These are phyloP conservation scores for Diploptera punctata DNA, from an alignment of 2,888 invertebrate species.

Conservation along the genomic window DNA sequence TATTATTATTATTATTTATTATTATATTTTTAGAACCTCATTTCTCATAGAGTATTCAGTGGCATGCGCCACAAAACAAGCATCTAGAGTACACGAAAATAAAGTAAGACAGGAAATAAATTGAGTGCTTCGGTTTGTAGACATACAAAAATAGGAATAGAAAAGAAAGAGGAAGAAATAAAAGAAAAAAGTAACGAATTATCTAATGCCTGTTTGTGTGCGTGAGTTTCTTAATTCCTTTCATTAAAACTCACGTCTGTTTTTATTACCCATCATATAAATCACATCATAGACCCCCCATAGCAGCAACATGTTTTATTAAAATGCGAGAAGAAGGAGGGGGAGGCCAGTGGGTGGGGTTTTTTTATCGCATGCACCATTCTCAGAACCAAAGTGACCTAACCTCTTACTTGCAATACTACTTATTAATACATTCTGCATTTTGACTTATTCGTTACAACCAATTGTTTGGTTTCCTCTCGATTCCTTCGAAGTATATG, in stretches of 20 bases:
- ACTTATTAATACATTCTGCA: too few relatives aligned
- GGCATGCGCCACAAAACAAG: too few relatives aligned
- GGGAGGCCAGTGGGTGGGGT: slow-evolving; percentile 1
- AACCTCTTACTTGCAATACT: background rate
- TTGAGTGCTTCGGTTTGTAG: background rate
- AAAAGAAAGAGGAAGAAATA: background rate
- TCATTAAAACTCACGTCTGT: slow-evolving; percentile 36
- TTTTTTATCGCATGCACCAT: background rate
- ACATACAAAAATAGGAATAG: background rate
- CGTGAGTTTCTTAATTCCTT: slow-evolving; percentile 36
- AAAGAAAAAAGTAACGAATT: slow-evolving; percentile 2
- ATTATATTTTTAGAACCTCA: too few relatives aligned
- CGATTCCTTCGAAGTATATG: too few relatives aligned
- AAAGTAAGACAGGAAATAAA: background rate
- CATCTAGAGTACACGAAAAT: background rate
- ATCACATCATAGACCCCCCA: slow-evolving; percentile 30
- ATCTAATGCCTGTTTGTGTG: slow-evolving; percentile 24
- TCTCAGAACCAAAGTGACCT: slow-evolving; percentile 3
- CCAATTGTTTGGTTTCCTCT: too few relatives aligned
- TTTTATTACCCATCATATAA: slow-evolving; percentile 36
- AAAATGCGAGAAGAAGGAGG: slow-evolving; percentile 21
- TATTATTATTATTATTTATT: too few relatives aligned
- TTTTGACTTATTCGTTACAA: too few relatives aligned
- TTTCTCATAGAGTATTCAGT: too few relatives aligned
- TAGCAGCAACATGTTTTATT: slow-evolving; percentile 31